A percentile compares a stretch with the other conserved stretches of the same genome.
Conservation (phyloP, 1,140 invertebrate genomes). For the Listronotus bonariensis region DNA sequence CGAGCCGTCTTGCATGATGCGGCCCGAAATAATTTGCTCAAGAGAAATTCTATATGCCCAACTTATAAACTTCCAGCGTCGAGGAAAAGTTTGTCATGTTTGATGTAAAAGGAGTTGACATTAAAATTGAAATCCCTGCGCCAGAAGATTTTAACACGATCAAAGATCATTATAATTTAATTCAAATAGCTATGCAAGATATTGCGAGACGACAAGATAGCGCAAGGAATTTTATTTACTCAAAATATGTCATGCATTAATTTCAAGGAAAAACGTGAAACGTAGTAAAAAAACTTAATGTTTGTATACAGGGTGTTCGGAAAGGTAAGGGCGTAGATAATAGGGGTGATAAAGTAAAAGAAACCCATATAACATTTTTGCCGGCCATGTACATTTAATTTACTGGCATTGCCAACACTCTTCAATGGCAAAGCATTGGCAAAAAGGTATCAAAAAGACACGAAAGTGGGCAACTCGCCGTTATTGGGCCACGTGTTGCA, state of each 20-base stretch:
- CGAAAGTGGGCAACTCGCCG: too few relatives aligned
- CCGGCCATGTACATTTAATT: too few relatives aligned
- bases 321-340: too few relatives aligned
- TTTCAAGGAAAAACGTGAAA: background rate
- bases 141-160: slow-evolving; percentile 53
- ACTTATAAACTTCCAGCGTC: slow-evolving; percentile 51
- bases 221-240: slow-evolving; percentile 10
- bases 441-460: too few relatives aligned
- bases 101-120: slow-evolving; percentile 56
- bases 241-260: background rate
- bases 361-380: too few relatives aligned
- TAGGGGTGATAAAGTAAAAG: too few relatives aligned
- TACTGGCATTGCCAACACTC: too few relatives aligned
- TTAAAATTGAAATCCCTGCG: slow-evolving; percentile 54
- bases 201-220: slow-evolving; percentile 25
- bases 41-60: slow-evolving; percentile 54
- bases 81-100: slow-evolving; percentile 52
- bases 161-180: slow-evolving; percentile 55
- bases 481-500: too few relatives aligned
- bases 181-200: slow-evolving; percentile 46
- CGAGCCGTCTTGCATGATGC: slow-evolving; percentile 44
- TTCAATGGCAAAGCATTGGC: too few relatives aligned
- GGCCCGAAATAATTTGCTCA: slow-evolving; percentile 50
- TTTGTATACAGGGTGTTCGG: too few relatives aligned
- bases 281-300: too few relatives aligned